These are phyloP conservation scores for Burhinus oedicnemus DNA, from an alignment of 2,113 vertebrate species.

Conservation along the genomic window DNA sequence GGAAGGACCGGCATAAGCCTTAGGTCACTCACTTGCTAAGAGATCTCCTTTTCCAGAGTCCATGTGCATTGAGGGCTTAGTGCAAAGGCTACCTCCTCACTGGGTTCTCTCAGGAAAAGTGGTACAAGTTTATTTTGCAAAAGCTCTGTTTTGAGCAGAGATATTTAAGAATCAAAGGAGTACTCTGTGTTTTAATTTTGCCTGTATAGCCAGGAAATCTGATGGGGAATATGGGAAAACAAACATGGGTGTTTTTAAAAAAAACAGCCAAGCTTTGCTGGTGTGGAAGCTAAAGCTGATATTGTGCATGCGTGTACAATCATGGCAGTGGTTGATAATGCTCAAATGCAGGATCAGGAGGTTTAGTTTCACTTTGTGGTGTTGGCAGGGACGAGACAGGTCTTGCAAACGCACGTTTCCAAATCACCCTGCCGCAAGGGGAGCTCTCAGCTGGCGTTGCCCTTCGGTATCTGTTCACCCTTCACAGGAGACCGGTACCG, in stretches of 20 bases:
- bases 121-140: neutral
- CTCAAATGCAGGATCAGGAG: neutral
- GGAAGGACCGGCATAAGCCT: neutral
- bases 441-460: fast-evolving
- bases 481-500: fast-evolving
- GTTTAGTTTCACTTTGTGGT: conserved; percentile 15
- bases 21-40: fast-evolving
- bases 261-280: neutral
- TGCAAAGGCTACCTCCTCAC: neutral
- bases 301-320: fast-evolving
- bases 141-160: neutral
- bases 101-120: neutral
- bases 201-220: neutral
- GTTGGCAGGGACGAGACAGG: neutral
- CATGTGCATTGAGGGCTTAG: fast-evolving
- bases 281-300: neutral
- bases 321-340: neutral
- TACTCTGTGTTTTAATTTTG: neutral
- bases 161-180: too few relatives aligned
- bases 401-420: neutral
- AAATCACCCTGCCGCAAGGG: neutral
- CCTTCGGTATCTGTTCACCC: fast-evolving
- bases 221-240: neutral
- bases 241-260: neutral
- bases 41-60: neutral